Evolutionary conservation across 2,113 vertebrate species (phyloP), one percentile per base, ranked within the genome.

Genomic region (Acrocephalus kingi): DNA sequence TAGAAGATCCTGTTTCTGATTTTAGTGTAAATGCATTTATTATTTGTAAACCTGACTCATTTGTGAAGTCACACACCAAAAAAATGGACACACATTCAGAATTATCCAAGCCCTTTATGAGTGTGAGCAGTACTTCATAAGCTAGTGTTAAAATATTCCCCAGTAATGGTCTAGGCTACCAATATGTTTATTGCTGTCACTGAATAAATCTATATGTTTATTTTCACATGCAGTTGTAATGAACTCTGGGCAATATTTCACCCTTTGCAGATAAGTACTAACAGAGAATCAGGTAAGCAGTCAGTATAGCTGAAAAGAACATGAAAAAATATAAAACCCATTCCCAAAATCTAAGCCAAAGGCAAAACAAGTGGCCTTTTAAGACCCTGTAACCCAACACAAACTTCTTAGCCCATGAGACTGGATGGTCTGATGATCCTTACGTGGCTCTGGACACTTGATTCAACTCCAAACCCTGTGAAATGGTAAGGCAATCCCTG

Each of bases 1-100:
- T 13, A 90, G 68, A 87, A n/a, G 45, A 83, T 64, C 12, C 31
- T 81, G 2, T 94, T 92, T 81, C 80, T 94, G 48, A 11, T 56
- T 92, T 96, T 84, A 92, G 72, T 64, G 61, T 89, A 90, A 93
- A 92, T 64, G 64, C 54, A 45, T 74, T 91, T 88, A 15, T 74
- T 93, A 75, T 67, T 61, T 94, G 64, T 74, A 91, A 93, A 86
- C n/a, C 61, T 89, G 94, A 96, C 46, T 94, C 27, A 92, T 94
- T 83, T 86, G 56, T 71, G 51, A 76, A 92, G 45, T 27, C 16
- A 19, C 13, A 20, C 7, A 64, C 43, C 55, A 24, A 84, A 55
- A 55, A 87, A 83, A 20, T 9, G 61, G 35, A 54, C 48, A 24
- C 8, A 28, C 6, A 3, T 43, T 71, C 52, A 71, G 68, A 66